These are phyloP conservation scores for Anarhynchus alexandrinus DNA, from an alignment of 2,113 vertebrate genomes.

Conservation along the genomic window DNA sequence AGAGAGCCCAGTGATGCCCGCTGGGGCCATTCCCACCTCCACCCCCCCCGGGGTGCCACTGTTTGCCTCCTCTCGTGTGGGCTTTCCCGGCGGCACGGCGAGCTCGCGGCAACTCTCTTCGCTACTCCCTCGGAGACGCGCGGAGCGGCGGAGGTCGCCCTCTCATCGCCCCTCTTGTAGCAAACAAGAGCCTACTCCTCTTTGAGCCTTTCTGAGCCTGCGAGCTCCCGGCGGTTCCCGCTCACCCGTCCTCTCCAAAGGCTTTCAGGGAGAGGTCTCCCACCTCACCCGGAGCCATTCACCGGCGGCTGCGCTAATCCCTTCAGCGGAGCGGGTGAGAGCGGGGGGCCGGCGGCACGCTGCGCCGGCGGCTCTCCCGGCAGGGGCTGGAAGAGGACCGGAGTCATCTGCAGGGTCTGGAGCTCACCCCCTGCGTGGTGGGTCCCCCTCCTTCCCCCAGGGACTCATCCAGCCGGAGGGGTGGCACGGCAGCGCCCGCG, in stretches of 20 bases:
- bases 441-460: accelerated
- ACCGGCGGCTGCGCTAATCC: background rate
- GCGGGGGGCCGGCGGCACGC: too few relatives aligned
- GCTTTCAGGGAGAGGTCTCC: background rate
- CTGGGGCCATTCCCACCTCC: background rate
- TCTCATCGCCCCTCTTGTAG: background rate
- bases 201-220: conserved; percentile 4
- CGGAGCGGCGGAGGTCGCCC: background rate
- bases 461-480: background rate
- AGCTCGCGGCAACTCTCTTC: background rate
- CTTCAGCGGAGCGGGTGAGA: background rate
- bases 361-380: background rate
- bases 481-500: background rate
- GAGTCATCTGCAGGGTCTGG: background rate
- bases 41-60: accelerated
- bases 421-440: accelerated
- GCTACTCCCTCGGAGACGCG: background rate
- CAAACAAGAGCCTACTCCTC: background rate
- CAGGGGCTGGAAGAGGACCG: background rate
- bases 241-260: background rate
- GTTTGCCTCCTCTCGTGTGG: background rate
- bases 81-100: background rate
- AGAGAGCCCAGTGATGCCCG: background rate
- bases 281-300: background rate
- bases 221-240: background rate